Percentiles rank a stretch among this genome's conserved stretches.
phyloP scores from a whole-genome alignment of 2,888 invertebrate species.

The Pristionchus fissidentatus region DNA sequence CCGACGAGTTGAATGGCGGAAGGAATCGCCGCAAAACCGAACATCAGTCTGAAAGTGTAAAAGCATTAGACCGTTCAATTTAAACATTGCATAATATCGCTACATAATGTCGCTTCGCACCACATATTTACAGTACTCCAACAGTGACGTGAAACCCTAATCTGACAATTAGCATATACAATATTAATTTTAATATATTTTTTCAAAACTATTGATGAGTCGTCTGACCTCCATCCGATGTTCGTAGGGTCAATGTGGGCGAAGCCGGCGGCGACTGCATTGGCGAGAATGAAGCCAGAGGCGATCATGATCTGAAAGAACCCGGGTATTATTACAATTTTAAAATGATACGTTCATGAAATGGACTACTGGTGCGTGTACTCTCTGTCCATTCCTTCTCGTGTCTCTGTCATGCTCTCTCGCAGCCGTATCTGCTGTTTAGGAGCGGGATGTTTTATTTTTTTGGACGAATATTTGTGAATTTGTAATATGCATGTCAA shows the following conservation, averaged over 20 bases:
- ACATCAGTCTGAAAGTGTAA: conserved; percentile 77
- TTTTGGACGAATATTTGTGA: too few relatives aligned
- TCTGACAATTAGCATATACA: background rate
- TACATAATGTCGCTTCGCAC: too few relatives aligned
- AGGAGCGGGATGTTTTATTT: too few relatives aligned
- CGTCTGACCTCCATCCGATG: conserved; percentile 79
- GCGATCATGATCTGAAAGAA: conserved; percentile 79
- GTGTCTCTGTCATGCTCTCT: too few relatives aligned
- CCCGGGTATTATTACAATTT: too few relatives aligned
- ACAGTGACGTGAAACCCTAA: background rate
- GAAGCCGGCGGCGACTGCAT: conserved; percentile 78
- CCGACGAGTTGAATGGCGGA: conserved; percentile 55
- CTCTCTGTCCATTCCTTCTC: too few relatives aligned
- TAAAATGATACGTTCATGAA: too few relatives aligned
- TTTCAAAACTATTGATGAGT: background rate
- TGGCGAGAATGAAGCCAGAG: conserved; percentile 79
- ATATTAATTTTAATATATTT: background rate
- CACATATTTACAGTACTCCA: background rate
- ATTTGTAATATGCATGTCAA: background rate
- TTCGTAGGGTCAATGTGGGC: conserved; percentile 75
- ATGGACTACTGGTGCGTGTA: too few relatives aligned
- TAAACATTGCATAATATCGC: too few relatives aligned
- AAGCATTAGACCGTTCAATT: too few relatives aligned
- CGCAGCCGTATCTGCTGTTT: too few relatives aligned
- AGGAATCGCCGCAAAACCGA: conserved; percentile 78